Conservation (phyloP, 2,888 invertebrate species). For the Aphrophora alni region DNA sequence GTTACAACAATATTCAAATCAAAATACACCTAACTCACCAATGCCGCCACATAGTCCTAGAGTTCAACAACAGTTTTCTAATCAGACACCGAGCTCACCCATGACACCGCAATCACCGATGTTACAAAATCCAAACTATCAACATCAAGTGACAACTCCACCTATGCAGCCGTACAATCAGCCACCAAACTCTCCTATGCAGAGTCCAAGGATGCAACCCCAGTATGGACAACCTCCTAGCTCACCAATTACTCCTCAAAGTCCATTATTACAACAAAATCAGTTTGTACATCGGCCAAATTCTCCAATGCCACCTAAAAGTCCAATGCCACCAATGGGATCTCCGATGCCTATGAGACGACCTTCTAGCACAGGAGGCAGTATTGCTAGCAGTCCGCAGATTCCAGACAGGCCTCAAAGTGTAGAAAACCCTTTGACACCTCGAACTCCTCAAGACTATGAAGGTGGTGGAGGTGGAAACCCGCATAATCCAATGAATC, state of each 20-base stretch:
- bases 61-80: conserved; percentile 26
- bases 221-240: conserved; percentile 54
- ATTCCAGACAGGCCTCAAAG: conserved; percentile 67
- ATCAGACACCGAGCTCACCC: conserved; percentile 23
- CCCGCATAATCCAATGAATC: conserved; percentile 63
- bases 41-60: conserved; percentile 50
- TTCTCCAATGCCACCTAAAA: conserved; percentile 59
- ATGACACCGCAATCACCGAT: conserved; percentile 35
- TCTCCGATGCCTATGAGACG: conserved; percentile 62
- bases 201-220: conserved; percentile 57
- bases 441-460: conserved; percentile 49
- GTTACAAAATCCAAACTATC: conserved; percentile 33
- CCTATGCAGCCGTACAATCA: conserved; percentile 59
- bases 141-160: conserved; percentile 54
- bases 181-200: conserved; percentile 57
- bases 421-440: conserved; percentile 64
- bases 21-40: conserved; percentile 64
- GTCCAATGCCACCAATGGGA: conserved; percentile 59
- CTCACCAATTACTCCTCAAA: conserved; percentile 55
- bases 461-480: conserved; percentile 60
- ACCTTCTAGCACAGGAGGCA: conserved; percentile 63
- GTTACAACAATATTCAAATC: conserved; percentile 55
- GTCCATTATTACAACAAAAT: conserved; percentile 49
- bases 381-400: conserved; percentile 58
- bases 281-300: conserved; percentile 51